Evolutionary conservation across 2,113 vertebrate species (phyloP), one percentile per base, ranked within the genome.

Genomic region (Stigmatopora nigra): DNA sequence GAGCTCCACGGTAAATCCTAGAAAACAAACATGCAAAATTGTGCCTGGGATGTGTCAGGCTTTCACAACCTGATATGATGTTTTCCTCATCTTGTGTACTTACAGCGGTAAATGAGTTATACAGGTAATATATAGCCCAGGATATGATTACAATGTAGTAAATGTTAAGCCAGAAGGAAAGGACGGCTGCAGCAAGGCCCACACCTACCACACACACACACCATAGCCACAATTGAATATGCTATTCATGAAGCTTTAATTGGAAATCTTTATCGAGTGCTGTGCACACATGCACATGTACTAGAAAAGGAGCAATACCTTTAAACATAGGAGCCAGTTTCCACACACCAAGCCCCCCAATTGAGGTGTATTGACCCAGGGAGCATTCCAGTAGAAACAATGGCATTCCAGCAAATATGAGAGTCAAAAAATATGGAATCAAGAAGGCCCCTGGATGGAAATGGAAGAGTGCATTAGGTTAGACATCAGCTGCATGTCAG

Each of bases 141-240:
- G 95, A 82, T 88, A 98, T 99, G 83, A 98, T 99, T 78, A 99
- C 94, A 67, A 99, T 94, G 91, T 99, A 99, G 88, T 99, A 99
- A 89, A 99, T 98, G 85, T 99, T 99, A 66, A 99, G 93, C 94
- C 94, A 99, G 90, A 99, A 99, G 64, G 97, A 96, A 10, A 99
- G 88, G 71, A 99, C 94, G 16, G 94, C 96, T 15, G 97, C 96
- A 11, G 97, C 97, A 15, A 99, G 91, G 49, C 97, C 97, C 84
- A 99, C 97, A 84, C 97, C 97, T 99, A 82, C 0, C 78, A 61
- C 38, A 66, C 48, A 70, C 58, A 78, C 67, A 82, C 14, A 16
- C 45, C 52, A 25, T 19, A 25, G 9, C 22, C 52, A 56, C 53
- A 52, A 7, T 1, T 12, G 15, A 57, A 57, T 17, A 57, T 53